phyloP scores from a whole-genome alignment of 2,888 invertebrate species.

The Clitarchus hookeri region DNA sequence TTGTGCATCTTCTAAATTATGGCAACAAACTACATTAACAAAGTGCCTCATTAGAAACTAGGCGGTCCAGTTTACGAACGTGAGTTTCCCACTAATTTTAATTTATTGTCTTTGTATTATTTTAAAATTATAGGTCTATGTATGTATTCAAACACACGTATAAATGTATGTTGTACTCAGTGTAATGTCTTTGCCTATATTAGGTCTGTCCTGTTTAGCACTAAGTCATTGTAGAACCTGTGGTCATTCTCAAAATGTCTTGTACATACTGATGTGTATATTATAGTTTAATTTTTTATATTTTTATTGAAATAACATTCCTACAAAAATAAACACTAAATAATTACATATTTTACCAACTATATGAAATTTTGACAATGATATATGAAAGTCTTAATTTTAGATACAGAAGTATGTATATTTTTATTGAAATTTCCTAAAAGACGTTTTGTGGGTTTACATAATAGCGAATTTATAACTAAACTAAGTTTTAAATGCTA shows the following conservation, averaged over 20 bases:
- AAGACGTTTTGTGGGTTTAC: background rate
- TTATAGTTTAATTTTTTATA: background rate
- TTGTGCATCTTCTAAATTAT: background rate
- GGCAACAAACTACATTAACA: background rate
- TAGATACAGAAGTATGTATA: background rate
- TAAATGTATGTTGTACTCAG: background rate
- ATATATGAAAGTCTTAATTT: background rate
- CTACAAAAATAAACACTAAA: background rate
- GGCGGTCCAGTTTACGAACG: conserved; percentile 11
- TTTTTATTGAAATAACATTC: conserved; percentile 14
- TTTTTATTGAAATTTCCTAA: conserved; percentile 14
- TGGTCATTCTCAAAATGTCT: background rate
- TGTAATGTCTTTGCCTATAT: background rate
- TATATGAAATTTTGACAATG: background rate
- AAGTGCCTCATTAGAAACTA: conserved; percentile 23
- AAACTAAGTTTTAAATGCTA: background rate
- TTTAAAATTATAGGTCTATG: background rate
- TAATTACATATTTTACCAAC: background rate
- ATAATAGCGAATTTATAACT: background rate
- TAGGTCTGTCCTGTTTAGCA: background rate
- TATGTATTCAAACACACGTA: background rate
- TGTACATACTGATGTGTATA: background rate
- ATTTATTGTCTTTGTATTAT: background rate
- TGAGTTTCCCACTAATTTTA: background rate
- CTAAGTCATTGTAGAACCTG: background rate